phyloP scores from a whole-genome alignment of 2,797 vertebrate species.

The Loris lydekkerianus region DNA sequence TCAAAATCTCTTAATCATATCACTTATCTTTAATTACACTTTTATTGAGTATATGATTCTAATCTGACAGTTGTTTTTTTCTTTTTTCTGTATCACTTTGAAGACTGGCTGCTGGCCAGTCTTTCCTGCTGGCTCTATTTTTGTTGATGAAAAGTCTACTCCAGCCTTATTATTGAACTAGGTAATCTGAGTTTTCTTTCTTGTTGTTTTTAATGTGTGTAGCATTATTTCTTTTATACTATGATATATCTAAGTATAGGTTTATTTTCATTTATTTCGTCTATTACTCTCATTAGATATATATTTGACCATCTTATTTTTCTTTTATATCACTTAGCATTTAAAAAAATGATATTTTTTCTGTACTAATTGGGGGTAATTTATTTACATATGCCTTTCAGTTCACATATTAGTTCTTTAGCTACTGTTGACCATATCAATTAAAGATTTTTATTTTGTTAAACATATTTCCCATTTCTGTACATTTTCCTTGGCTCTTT shows the following conservation, averaged over 20 bases:
- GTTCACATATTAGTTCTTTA: not conserved
- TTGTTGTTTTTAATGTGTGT: not conserved
- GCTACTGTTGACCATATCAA: not conserved
- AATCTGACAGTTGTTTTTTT: not conserved
- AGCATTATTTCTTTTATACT: not conserved
- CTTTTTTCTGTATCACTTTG: not conserved
- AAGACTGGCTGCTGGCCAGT: too few relatives aligned
- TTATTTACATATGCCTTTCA: not conserved
- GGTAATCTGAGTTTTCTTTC: conserved; percentile 26
- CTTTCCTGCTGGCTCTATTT: conserved; percentile 25
- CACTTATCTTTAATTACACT: conserved; percentile 2
- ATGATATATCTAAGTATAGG: not conserved
- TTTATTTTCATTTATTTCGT: conserved; percentile 49
- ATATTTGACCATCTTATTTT: not conserved
- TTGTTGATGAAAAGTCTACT: conserved; percentile 16
- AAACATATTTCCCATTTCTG: not conserved
- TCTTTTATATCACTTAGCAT: not conserved
- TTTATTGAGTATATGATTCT: conserved; percentile 43
- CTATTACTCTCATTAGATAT: not conserved
- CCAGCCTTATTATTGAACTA: conserved; percentile 11
- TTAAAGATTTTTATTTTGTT: not conserved
- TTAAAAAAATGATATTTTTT: not conserved
- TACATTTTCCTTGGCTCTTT: not conserved
- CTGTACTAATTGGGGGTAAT: not conserved
- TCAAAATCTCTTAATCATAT: not conserved